Percentiles rank a stretch among this genome's conserved stretches.
phyloP scores from a whole-genome alignment of 35 echinoderm and acorn worm genomes.

The Apostichopus californicus region DNA sequence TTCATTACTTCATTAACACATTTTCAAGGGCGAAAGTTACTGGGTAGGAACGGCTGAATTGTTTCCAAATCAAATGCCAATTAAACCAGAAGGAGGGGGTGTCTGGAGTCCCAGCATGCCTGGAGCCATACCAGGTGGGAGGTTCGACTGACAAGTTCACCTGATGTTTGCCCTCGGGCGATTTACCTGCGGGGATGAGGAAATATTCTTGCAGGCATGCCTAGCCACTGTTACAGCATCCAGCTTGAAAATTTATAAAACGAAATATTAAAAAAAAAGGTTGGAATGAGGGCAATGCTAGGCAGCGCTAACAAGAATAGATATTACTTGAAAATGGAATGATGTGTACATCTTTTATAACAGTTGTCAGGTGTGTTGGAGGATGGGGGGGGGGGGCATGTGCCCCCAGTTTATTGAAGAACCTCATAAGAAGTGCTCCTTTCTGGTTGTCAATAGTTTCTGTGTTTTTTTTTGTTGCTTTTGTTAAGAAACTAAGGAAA shows the following conservation, averaged over 20 bases:
- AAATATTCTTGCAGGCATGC: background rate
- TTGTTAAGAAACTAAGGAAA: too few relatives aligned
- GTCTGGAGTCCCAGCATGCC: slow-evolving; percentile 55
- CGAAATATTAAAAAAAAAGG: background rate
- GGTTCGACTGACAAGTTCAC: slow-evolving; percentile 16
- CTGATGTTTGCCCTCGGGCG: slow-evolving; percentile 27
- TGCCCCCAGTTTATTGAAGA: too few relatives aligned
- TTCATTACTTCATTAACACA: slow-evolving; percentile 49
- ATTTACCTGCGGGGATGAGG: slow-evolving; percentile 37
- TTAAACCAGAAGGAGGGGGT: slow-evolving; percentile 48
- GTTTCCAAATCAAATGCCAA: slow-evolving; percentile 56
- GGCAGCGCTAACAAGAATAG: too few relatives aligned
- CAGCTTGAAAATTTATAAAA: background rate
- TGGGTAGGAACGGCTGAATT: background rate
- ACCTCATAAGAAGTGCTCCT: too few relatives aligned
- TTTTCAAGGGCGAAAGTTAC: slow-evolving; percentile 27
- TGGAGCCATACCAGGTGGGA: slow-evolving; percentile 47
- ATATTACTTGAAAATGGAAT: too few relatives aligned
- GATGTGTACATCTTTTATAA: too few relatives aligned
- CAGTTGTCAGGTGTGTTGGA: too few relatives aligned
- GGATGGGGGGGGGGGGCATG: too few relatives aligned
- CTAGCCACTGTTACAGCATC: background rate
- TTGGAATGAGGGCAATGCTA: too few relatives aligned
- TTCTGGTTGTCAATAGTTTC: too few relatives aligned
- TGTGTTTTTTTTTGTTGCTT: too few relatives aligned